Percentiles rank a stretch among this genome's conserved stretches.
These are phyloP conservation scores for Hipparchia sbordonii DNA, from an alignment of 2,888 invertebrate genomes.

Conservation along the genomic window DNA sequence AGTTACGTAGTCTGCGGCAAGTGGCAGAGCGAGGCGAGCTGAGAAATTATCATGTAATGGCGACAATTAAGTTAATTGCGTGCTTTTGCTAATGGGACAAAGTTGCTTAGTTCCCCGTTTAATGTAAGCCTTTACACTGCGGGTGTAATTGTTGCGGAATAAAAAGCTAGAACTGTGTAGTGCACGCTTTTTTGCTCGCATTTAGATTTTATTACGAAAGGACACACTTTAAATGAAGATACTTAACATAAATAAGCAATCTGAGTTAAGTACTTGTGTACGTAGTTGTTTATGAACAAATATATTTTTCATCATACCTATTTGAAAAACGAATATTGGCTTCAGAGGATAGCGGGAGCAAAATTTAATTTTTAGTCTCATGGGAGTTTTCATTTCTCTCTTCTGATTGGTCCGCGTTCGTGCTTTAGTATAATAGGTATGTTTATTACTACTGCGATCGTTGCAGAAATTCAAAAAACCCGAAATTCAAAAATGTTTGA, in stretches of 20 bases:
- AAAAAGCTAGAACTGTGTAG: slow-evolving; percentile 11
- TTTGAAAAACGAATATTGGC: too few species aligned
- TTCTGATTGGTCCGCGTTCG: too few species aligned
- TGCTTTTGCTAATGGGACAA: slow-evolving; percentile 47
- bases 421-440: too few species aligned
- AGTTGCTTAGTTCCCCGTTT: slow-evolving; percentile 36
- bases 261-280: background rate
- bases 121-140: slow-evolving; percentile 23
- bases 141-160: slow-evolving; percentile 21
- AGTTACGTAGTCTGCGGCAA: slow-evolving; percentile 32
- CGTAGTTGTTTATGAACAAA: too few species aligned
- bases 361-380: too few species aligned
- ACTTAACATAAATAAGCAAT: background rate
- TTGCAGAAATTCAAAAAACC: too few species aligned
- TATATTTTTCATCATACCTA: too few species aligned
- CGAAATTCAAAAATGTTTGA: too few species aligned
- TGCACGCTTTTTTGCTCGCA: slow-evolving; percentile 1
- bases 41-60: slow-evolving; percentile 51
- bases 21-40: slow-evolving; percentile 34
- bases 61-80: slow-evolving; percentile 51
- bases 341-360: too few species aligned
- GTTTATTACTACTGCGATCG: too few species aligned
- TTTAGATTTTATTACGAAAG: background rate
- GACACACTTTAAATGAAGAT: background rate
- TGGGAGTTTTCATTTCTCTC: too few species aligned